Conservation (phyloP, 2,113 vertebrate genomes). For the Sturnira hondurensis region DNA sequence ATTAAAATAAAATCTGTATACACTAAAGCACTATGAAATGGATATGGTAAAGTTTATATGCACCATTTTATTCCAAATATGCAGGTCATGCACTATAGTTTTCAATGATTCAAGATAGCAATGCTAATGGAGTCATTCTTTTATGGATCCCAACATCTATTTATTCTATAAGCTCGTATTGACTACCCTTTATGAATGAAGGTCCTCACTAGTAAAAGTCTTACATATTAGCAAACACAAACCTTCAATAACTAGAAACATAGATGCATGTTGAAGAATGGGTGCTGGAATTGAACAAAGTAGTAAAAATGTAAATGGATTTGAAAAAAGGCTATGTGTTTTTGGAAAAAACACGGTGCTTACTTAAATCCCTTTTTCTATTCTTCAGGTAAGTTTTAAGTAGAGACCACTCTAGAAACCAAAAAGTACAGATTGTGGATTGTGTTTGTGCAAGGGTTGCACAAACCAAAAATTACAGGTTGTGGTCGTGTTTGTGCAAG, state of each 20-base stretch:
- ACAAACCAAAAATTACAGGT: not conserved
- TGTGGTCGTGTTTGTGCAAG: not conserved
- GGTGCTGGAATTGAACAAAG: not conserved
- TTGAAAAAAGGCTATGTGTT: too few species aligned
- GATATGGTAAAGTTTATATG: not conserved
- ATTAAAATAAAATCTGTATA: not conserved
- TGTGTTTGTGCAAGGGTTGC: not conserved
- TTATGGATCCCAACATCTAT: not conserved
- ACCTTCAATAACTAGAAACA: not conserved
- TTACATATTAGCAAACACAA: not conserved
- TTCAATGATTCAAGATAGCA: not conserved
- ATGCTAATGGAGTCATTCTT: not conserved
- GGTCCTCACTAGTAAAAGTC: not conserved
- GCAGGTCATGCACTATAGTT: not conserved
- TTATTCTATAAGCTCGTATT: not conserved
- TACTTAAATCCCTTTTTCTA: not conserved
- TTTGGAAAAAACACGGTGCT: not conserved
- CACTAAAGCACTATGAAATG: not conserved
- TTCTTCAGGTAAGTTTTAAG: not conserved
- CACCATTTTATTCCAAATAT: not conserved
- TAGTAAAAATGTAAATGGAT: not conserved
- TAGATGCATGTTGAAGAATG: not conserved
- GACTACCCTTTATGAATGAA: not conserved
- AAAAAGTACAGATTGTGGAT: not conserved
- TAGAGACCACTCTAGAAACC: not conserved